Conservation (phyloP, 2,888 invertebrate species). For the Agonopterix subpropinquella region DNA sequence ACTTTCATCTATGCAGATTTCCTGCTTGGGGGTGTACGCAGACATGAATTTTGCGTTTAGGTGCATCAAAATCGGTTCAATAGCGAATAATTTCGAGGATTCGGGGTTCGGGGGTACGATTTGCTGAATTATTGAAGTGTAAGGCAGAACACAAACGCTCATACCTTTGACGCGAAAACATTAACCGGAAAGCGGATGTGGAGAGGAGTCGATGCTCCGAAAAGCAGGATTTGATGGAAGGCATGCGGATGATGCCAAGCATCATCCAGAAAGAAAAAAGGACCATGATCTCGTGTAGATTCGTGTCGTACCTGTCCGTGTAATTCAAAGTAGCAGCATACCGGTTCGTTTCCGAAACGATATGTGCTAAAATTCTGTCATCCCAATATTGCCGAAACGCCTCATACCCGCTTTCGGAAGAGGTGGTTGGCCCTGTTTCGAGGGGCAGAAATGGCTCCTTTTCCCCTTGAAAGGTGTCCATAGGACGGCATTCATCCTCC, state of each 20-base stretch:
- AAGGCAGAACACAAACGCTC: slow-evolving; percentile 2
- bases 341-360: slow-evolving; percentile 9
- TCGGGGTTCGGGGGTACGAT: background rate
- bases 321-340: background rate
- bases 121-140: background rate
- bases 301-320: slow-evolving; percentile 2
- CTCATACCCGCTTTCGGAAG: slow-evolving; percentile 1
- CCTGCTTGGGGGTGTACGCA: background rate
- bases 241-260: slow-evolving; percentile 7
- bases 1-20: slow-evolving; percentile 15
- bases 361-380: slow-evolving; percentile 7
- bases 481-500: background rate
- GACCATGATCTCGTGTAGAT: slow-evolving; percentile 4
- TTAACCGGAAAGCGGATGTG: slow-evolving; percentile 1
- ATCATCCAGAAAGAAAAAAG: slow-evolving; percentile 6
- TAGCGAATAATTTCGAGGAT: slow-evolving; percentile 2
- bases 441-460: background rate
- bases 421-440: background rate
- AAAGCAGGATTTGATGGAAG: slow-evolving; percentile 7
- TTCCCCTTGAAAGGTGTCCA: background rate
- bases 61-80: background rate
- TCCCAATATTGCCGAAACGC: slow-evolving; percentile 10
- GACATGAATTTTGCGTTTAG: background rate
- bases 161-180: slow-evolving; percentile 1
- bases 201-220: slow-evolving; percentile 2